phyloP scores from a whole-genome alignment of 2,888 invertebrate species.

The Venusia cambrica region DNA sequence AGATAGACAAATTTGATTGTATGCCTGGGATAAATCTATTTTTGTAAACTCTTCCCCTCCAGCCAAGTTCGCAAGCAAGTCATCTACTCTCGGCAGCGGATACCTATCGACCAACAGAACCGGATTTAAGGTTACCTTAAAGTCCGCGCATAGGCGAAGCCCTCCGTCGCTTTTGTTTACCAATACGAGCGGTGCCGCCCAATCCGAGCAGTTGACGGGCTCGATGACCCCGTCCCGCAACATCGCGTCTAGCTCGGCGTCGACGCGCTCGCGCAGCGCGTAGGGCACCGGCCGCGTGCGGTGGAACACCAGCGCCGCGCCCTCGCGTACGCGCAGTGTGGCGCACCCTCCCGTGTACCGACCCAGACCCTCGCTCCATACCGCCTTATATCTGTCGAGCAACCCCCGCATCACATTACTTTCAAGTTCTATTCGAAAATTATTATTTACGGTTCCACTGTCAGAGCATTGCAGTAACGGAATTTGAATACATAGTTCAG shows the following conservation, averaged over 20 bases:
- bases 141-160: slow-evolving; percentile 31
- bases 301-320: too few species aligned
- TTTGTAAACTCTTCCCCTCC: slow-evolving; percentile 24
- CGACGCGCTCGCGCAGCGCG: slow-evolving; percentile 29
- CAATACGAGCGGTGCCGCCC: slow-evolving; percentile 20
- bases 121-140: slow-evolving; percentile 26
- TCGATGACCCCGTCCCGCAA: slow-evolving; percentile 31
- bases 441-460: too few species aligned
- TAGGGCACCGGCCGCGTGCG: too few species aligned
- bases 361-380: slow-evolving; percentile 23
- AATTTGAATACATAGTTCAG: too few species aligned
- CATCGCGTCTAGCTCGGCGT: slow-evolving; percentile 32
- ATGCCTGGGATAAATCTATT: slow-evolving; percentile 28
- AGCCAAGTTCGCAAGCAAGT: slow-evolving; percentile 20
- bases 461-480: too few species aligned
- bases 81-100: slow-evolving; percentile 27
- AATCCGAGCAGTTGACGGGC: slow-evolving; percentile 29
- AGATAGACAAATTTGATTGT: slow-evolving; percentile 26
- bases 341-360: slow-evolving; percentile 20
- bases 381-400: slow-evolving; percentile 18
- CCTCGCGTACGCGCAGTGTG: not conserved
- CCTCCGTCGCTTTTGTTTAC: slow-evolving; percentile 30
- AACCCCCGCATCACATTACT: too few species aligned
- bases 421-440: too few species aligned
- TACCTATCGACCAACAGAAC: slow-evolving; percentile 24